Conservation (phyloP, 1,140 invertebrate genomes). For the Pachypeltis micranthus region DNA sequence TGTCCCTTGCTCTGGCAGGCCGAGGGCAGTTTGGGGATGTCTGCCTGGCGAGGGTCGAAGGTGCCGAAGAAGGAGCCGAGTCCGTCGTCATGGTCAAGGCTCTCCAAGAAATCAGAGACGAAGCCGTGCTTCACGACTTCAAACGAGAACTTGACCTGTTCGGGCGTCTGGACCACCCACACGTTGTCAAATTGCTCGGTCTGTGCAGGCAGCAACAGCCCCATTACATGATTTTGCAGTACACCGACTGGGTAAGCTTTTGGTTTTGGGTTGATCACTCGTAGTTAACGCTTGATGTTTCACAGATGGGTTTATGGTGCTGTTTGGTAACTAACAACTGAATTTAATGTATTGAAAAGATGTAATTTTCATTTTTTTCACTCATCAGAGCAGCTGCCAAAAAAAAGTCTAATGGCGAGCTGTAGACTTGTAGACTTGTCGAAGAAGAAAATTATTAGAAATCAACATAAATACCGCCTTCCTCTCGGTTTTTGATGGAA, state of each 20-base stretch:
- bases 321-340: no score
- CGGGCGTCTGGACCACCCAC: conserved; percentile 62
- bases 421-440: no score
- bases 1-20: no score
- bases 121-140: conserved; percentile 65
- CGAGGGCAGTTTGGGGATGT: conserved; percentile 86
- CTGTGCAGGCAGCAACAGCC: conserved; percentile 73
- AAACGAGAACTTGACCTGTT: conserved; percentile 77
- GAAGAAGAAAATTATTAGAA: no score
- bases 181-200: conserved; percentile 65
- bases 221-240: conserved; percentile 78
- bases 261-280: not conserved
- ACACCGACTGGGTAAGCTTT: conserved; percentile 77
- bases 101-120: conserved; percentile 61
- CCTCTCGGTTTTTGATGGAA: no score
- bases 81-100: conserved; percentile 56
- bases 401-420: no score
- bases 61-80: conserved; percentile 33
- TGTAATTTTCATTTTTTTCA: no score
- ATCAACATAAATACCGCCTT: no score
- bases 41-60: conserved; percentile 54
- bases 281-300: no score
- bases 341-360: no score
- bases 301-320: no score
- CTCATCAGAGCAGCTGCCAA: no score